phyloP scores from a whole-genome alignment of 2,113 vertebrate species.

The Herpetotheres cachinnans region DNA sequence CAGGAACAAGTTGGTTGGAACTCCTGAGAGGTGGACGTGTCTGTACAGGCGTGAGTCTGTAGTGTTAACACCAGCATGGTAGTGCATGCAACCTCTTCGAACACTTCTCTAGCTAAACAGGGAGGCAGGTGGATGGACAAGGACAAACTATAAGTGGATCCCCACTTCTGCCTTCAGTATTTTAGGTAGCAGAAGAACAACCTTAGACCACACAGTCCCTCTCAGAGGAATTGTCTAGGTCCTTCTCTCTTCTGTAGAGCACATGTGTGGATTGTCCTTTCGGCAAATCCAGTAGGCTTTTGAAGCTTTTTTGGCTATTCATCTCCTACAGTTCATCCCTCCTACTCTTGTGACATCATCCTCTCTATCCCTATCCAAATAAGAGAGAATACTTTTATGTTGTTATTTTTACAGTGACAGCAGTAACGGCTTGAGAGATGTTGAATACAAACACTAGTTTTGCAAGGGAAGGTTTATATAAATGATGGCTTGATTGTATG shows the following conservation, averaged over 20 bases:
- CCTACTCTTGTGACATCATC: neutral
- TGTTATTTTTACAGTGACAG: neutral
- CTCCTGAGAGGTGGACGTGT: neutral
- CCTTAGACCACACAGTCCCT: neutral
- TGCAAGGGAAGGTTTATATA: neutral
- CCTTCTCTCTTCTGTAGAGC: neutral
- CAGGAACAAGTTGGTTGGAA: neutral
- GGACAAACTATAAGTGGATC: neutral
- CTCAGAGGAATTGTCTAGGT: neutral
- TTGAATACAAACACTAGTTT: neutral
- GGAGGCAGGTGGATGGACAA: neutral
- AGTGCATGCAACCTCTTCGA: neutral
- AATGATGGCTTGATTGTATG: neutral
- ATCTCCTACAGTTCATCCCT: neutral
- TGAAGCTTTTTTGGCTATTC: neutral
- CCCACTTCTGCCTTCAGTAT: neutral
- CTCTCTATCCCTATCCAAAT: neutral
- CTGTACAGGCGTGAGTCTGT: neutral
- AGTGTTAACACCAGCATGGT: rapidly evolving
- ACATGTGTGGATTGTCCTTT: neutral
- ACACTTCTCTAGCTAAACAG: neutral
- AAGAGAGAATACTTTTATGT: neutral
- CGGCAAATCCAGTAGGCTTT: neutral
- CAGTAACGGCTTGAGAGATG: neutral
- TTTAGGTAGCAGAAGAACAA: neutral